Evolutionary conservation across 2,797 vertebrate species (phyloP).

Genomic region (Oreochromis grahami): DNA sequence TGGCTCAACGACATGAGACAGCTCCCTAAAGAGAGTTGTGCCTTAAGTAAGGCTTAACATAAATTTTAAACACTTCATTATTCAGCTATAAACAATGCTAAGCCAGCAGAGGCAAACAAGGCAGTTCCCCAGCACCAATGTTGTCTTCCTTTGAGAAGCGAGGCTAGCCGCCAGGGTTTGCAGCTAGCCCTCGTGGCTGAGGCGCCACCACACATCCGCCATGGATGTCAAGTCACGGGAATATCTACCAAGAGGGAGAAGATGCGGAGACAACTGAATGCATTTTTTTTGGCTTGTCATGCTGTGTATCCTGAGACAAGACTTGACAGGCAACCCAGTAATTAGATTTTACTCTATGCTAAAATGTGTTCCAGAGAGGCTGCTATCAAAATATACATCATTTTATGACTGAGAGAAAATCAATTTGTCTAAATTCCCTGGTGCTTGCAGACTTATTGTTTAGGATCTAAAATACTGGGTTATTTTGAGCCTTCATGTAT

Average conservation of each 20-base stretch:
- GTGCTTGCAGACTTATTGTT: slow-evolving; percentile 4
- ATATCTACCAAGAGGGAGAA: slow-evolving; percentile 22
- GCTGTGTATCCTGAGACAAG: slow-evolving; percentile 26
- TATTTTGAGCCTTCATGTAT: not conserved
- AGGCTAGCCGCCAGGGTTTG: slow-evolving; percentile 37
- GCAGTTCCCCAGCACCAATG: not conserved
- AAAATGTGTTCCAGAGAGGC: slow-evolving; percentile 32
- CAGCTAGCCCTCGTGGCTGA: slow-evolving; percentile 38
- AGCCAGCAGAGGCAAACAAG: slow-evolving; percentile 29
- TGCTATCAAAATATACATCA: slow-evolving; percentile 20
- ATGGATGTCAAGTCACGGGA: slow-evolving; percentile 41
- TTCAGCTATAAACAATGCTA: slow-evolving; percentile 41
- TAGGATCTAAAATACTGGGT: not conserved
- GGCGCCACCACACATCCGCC: slow-evolving; percentile 42
- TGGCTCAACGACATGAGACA: slow-evolving; percentile 38
- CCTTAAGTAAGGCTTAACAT: slow-evolving; percentile 52
- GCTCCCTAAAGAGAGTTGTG: slow-evolving; percentile 32
- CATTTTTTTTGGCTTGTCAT: slow-evolving; percentile 38
- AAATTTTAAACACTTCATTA: slow-evolving; percentile 45
- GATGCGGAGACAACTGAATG: not conserved
- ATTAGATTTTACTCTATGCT: slow-evolving; percentile 52
- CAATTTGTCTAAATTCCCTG: slow-evolving; percentile 38
- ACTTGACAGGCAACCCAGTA: slow-evolving; percentile 55
- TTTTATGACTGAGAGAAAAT: slow-evolving; percentile 39
- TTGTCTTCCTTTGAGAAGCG: not conserved